These are phyloP conservation scores for Lasioglossum malachurum DNA, from an alignment of 2,888 invertebrate genomes.

Conservation along the genomic window DNA sequence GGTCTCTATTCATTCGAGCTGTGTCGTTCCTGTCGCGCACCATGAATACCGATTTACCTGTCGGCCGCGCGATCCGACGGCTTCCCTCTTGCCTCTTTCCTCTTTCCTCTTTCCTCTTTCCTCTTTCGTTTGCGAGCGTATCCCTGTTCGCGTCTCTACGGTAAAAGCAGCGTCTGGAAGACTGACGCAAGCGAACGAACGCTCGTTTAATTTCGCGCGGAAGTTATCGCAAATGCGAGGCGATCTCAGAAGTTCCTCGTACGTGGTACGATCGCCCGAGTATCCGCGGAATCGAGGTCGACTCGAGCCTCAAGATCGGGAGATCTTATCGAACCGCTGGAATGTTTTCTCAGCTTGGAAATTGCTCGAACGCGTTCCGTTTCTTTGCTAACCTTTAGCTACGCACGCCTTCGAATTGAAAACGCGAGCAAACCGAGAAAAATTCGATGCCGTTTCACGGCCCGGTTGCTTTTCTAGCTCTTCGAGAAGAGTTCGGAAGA, in stretches of 20 bases:
- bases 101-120: neutral
- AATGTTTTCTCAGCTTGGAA: neutral
- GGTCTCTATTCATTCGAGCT: slow-evolving; percentile 39
- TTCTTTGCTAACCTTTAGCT: neutral
- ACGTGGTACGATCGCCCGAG: neutral
- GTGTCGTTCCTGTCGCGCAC: slow-evolving; percentile 29
- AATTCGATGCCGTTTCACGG: too few relatives aligned
- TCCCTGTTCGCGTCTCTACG: neutral
- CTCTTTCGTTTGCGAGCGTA: neutral
- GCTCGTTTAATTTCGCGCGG: slow-evolving; percentile 19
- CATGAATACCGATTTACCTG: slow-evolving; percentile 58
- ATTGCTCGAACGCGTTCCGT: neutral
- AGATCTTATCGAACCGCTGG: neutral
- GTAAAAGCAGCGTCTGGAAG: neutral
- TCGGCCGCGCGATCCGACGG: neutral
- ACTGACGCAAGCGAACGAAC: neutral
- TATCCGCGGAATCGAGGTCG: slow-evolving; percentile 12
- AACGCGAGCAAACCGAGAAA: neutral
- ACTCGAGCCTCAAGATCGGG: slow-evolving; percentile 1
- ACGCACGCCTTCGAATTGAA: neutral
- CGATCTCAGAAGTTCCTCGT: neutral
- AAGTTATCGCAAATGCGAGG: slow-evolving; percentile 10
- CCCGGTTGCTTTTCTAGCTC: too few relatives aligned
- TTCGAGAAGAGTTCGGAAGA: too few relatives aligned
- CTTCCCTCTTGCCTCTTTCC: too few relatives aligned